phyloP scores from a whole-genome alignment of 2,888 invertebrate species.

The Macrosiphum euphorbiae region DNA sequence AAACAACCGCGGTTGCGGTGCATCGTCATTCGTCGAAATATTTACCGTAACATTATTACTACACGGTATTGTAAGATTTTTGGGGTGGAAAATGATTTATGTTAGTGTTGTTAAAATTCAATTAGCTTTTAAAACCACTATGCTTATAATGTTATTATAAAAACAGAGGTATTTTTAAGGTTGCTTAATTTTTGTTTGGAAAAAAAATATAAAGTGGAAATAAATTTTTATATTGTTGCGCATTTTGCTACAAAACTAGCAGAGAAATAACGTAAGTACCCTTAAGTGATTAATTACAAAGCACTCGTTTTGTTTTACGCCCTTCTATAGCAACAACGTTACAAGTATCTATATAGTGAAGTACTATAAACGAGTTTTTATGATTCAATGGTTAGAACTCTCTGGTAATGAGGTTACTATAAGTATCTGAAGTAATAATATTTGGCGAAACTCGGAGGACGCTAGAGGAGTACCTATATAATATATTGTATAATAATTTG shows the following conservation, averaged over 20 bases:
- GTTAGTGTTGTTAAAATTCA: background rate
- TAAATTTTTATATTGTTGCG: background rate
- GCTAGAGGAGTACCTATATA: background rate
- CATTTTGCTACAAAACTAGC: background rate
- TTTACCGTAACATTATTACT: background rate
- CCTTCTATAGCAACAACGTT: background rate
- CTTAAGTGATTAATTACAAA: conserved; percentile 15
- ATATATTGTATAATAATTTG: background rate
- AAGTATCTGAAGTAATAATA: background rate
- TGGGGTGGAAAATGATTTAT: background rate
- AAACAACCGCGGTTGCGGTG: background rate
- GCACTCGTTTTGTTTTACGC: background rate
- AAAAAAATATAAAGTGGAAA: background rate
- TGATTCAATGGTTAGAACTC: background rate
- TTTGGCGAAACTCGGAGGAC: background rate
- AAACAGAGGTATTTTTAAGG: background rate
- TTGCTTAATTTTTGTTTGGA: background rate
- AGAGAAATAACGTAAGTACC: background rate
- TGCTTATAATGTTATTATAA: background rate
- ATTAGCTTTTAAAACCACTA: background rate
- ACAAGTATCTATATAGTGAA: background rate
- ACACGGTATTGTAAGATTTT: background rate
- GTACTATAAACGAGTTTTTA: background rate
- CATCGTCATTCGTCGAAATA: background rate
- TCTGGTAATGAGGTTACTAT: background rate